Evolutionary conservation across 2,797 vertebrate genomes (phyloP).

Genomic region (Knipowitschia caucasica): DNA sequence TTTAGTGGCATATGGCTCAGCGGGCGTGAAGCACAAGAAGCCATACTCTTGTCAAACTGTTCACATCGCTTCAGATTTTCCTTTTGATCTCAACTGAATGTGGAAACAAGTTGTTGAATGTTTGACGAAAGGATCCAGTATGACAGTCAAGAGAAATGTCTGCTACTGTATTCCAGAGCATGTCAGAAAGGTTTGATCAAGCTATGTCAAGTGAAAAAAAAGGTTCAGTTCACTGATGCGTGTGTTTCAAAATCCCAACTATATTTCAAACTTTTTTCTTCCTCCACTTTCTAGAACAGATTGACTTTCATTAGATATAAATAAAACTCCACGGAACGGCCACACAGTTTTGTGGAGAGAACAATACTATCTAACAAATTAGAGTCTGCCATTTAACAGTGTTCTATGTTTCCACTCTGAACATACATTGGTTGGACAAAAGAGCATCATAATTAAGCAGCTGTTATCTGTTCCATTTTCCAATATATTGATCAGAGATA

Average conservation of each 20-base stretch:
- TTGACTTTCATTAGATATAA: too few relatives aligned
- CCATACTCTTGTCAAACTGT: conserved; percentile 24
- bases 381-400: too few relatives aligned
- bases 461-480: too few relatives aligned
- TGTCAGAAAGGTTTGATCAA: conserved; percentile 1
- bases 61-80: not conserved
- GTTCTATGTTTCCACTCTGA: too few relatives aligned
- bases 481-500: too few relatives aligned
- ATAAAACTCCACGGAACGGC: too few relatives aligned
- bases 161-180: conserved; percentile 3
- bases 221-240: not conserved
- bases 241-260: not conserved
- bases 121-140: conserved; percentile 10
- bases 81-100: conserved; percentile 31
- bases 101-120: conserved; percentile 25
- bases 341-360: too few relatives aligned
- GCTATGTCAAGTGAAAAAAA: conserved; percentile 15
- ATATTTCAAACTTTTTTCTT: too few relatives aligned
- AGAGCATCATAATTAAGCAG: too few relatives aligned
- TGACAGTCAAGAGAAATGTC: not conserved
- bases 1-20: conserved; percentile 5
- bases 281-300: too few relatives aligned
- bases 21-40: conserved; percentile 10
- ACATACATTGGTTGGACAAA: too few relatives aligned
- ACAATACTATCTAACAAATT: too few relatives aligned